Base-by-base conservation (phyloP, 2,888 invertebrate genomes). In the Drosophila anomalata region DNA sequence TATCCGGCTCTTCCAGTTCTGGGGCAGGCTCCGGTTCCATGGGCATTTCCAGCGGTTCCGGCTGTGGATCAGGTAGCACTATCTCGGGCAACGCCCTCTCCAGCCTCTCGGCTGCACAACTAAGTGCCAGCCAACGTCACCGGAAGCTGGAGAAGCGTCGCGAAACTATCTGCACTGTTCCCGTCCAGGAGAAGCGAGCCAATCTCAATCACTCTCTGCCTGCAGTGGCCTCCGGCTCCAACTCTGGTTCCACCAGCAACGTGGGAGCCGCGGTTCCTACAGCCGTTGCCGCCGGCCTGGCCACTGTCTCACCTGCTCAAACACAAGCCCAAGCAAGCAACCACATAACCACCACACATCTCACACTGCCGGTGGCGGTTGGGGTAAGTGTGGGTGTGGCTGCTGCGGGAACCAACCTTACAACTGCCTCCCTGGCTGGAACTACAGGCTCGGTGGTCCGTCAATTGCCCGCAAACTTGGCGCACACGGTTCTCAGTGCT, bases 81-180 rank as follows among this genome's bases (percentile, higher is more conserved):
- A 20, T 83, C 5, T 51, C 78, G 5, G 68, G 73, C 3, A 48
- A 48, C n/a, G 60, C 61, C 0, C 31, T 77, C 0, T 55, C 60
- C 44, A 70, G 67, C 12, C 48, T 78, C 2, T 42, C 78, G 0
- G 42, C 59, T 3, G 76, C 53, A 9, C 54, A 52, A 20, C 22
- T 72, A 4, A 51, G 73, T 58, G 59, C 59, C 58, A 57, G 77
- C 74, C 44, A 89, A 78, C 66, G 91, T 55, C 75, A 90, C 69
- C 94, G 95, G 53, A 94, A 96, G 12, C 93, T 94, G 26, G 96
- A 96, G 86, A 96, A 96, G 88, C 93, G 96, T 0, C 93, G 96
- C 12, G 96, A 96, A 69, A 96, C 95, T 73, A 90, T 89, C 17
- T 89, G 92, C 4, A 91, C 93, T 0, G 92, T 93, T 20, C 91